Conservation (phyloP, 2,113 vertebrate species). For the Cyanoderma ruficeps region DNA sequence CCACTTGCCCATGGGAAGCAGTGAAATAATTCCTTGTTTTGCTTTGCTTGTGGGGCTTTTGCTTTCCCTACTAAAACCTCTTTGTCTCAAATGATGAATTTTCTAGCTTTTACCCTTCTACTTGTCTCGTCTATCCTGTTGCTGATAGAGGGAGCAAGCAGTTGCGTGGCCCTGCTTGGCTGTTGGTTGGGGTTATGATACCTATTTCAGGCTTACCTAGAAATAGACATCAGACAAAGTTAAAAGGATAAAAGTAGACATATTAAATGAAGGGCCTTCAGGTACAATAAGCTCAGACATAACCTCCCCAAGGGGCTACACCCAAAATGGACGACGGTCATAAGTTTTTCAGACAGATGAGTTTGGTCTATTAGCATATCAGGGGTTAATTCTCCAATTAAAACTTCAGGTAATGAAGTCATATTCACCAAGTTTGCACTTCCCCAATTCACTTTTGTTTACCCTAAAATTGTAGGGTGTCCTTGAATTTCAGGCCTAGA, state of each 20-base stretch:
- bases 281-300: not conserved
- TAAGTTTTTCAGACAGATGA: not conserved
- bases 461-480: not conserved
- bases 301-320: not conserved
- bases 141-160: fast-evolving
- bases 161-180: not conserved
- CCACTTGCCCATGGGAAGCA: not conserved
- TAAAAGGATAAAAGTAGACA: not conserved
- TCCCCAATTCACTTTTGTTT: not conserved
- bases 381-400: not conserved
- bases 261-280: not conserved
- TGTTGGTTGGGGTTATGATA: not conserved
- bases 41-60: not conserved
- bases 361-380: not conserved
- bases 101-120: not conserved
- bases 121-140: not conserved
- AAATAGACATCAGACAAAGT: not conserved
- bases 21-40: not conserved
- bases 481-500: not conserved
- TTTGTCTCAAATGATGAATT: not conserved
- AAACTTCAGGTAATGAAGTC: not conserved
- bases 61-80: not conserved
- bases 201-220: not conserved
- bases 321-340: not conserved
- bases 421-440: not conserved